Evolutionary conservation across 2,888 invertebrate genomes (phyloP).

Genomic region (Elgonia sp.): DNA sequence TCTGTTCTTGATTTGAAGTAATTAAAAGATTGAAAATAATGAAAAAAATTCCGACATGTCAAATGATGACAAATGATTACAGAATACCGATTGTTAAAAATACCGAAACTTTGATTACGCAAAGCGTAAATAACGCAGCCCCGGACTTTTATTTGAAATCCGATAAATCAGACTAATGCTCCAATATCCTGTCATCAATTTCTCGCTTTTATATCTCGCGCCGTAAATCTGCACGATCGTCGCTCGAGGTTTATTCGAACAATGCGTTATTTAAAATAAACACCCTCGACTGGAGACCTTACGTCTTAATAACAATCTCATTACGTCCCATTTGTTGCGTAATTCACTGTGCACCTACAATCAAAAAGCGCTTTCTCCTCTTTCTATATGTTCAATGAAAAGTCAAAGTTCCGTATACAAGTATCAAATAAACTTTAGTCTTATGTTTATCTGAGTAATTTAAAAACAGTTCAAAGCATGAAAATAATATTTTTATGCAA

Average conservation of each 20-base stretch:
- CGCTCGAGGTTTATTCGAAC: slow-evolving; percentile 2
- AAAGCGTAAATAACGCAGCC: neutral
- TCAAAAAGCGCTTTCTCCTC: slow-evolving; percentile 2
- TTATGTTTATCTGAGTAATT: too few species aligned
- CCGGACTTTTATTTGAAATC: slow-evolving; percentile 2
- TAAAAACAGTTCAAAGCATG: too few species aligned
- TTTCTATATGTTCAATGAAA: too few species aligned
- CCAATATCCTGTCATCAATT: slow-evolving; percentile 9
- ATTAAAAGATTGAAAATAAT: too few species aligned
- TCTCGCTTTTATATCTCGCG: neutral
- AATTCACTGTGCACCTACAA: neutral
- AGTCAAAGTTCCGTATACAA: too few species aligned
- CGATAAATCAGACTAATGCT: slow-evolving; percentile 1
- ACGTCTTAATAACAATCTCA: slow-evolving; percentile 4
- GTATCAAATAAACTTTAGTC: too few species aligned
- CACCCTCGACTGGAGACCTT: neutral
- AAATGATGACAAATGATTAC: neutral
- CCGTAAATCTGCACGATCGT: neutral
- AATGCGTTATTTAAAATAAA: slow-evolving; percentile 11
- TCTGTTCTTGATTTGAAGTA: too few species aligned
- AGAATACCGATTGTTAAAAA: neutral
- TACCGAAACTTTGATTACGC: neutral
- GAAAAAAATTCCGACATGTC: neutral
- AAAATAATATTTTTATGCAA: too few species aligned
- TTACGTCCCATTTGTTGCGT: slow-evolving; percentile 6